Evolutionary conservation across 2,888 invertebrate species (phyloP).

Genomic region (Papilio demoleus): DNA sequence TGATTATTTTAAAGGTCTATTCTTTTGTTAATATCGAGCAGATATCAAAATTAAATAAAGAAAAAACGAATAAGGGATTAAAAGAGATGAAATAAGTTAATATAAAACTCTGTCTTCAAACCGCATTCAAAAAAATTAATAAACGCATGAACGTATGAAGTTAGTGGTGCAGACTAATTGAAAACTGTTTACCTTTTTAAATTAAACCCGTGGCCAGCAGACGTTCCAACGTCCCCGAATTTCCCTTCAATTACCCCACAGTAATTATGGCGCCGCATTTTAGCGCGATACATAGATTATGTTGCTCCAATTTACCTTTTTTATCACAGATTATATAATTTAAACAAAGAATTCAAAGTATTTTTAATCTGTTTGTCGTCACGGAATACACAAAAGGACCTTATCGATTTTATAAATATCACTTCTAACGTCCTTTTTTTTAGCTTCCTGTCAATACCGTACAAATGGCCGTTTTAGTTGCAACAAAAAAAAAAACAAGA

Average conservation of each 20-base stretch:
- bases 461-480: slow-evolving; percentile 25
- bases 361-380: neutral
- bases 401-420: slow-evolving; percentile 31
- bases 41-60: no score
- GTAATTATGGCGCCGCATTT: slow-evolving; percentile 35
- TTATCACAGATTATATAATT: slow-evolving; percentile 26
- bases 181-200: slow-evolving; percentile 42
- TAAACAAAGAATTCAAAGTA: neutral
- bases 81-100: no score
- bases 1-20: no score
- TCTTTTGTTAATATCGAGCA: no score
- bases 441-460: slow-evolving; percentile 21
- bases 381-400: slow-evolving; percentile 25
- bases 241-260: slow-evolving; percentile 32
- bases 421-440: slow-evolving; percentile 29
- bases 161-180: slow-evolving; percentile 38
- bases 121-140: slow-evolving; percentile 5
- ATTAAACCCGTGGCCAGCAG: slow-evolving; percentile 33
- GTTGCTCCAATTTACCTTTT: slow-evolving; percentile 14
- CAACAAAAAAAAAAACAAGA: slow-evolving; percentile 13
- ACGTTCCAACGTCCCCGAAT: slow-evolving; percentile 27
- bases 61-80: no score
- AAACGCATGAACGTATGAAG: slow-evolving; percentile 18
- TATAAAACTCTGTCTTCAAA: no score
- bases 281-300: slow-evolving; percentile 31